Evolutionary conservation across 2,888 invertebrate genomes (phyloP), one percentile per base, ranked within the genome.

Genomic region (Platycheirus albimanus): DNA sequence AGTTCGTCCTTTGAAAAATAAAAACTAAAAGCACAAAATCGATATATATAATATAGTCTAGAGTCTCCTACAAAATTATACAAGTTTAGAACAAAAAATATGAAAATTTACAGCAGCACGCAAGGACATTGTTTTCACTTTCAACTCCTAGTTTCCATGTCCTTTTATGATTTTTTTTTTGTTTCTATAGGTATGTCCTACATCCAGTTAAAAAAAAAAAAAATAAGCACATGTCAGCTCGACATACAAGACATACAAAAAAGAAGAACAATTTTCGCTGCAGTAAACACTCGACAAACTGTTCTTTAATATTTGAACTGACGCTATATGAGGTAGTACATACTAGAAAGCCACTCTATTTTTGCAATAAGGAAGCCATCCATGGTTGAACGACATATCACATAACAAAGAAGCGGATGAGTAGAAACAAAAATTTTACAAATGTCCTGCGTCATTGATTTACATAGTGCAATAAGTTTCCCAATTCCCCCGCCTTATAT

Each of bases 361-460:
- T 47, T 3, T 38, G 20, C 20, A 56, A 24, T 10, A 54, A 52
- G 51, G 17, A 30, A 30, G 3, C 17, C 30, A 52, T 30, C 8
- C 1, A 10, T n/a, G 20, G n/a, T 6, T 19, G 30, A 30, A 28
- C 10, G 28, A 28, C 28, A 24, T n/a, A 24, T 8, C 11, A 36
- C 7, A 13, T 4, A 47, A 47, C 33, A 11, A n/a, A 13, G 4
- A 36, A 54, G 5, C 11, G 11, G 30, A 36, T 33, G 28, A 54
- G 17, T 49, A 10, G 43, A 56, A 61, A 63, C 69, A 38, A 64
- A 64, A 70, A 45, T 75, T 58, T 64, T 58, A 64, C 69, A 75
- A 58, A 36, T 64, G 75, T 70, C 75, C 80, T 80, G 76, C 70
- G 64, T 80, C 70, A 80, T 76, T 76, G 80, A 70, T 76, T 80